Evolutionary conservation across 1,140 invertebrate genomes (phyloP).

Genomic region (Venustaconcha ellipsiformis): DNA sequence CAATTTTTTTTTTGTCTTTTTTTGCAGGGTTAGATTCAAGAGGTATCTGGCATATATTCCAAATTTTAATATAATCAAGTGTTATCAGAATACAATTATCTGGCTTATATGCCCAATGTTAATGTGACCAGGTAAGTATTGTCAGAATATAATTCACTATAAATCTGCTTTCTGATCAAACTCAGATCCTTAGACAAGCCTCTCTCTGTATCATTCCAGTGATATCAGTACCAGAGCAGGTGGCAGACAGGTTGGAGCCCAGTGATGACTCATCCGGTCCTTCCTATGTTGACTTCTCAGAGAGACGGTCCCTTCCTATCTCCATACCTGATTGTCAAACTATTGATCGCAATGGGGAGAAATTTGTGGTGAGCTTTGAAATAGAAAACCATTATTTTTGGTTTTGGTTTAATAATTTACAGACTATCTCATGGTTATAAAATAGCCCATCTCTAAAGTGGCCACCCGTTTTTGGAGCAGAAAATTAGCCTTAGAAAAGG

Average conservation of each 20-base stretch:
- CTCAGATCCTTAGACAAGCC: no score
- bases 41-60: no score
- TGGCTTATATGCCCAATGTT: no score
- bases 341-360: conserved; percentile 84
- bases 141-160: no score
- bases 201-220: conserved; percentile 42
- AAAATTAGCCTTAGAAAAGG: neutral
- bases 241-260: conserved; percentile 77
- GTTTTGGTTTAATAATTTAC: neutral
- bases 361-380: conserved; percentile 81
- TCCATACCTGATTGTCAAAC: conserved; percentile 96
- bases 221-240: conserved; percentile 65
- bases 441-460: neutral
- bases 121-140: no score
- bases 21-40: no score
- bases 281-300: conserved; percentile 96
- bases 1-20: no score
- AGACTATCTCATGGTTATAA: neutral
- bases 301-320: conserved; percentile 97
- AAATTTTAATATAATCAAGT: no score
- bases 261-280: conserved; percentile 89
- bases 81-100: no score
- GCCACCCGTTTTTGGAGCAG: neutral
- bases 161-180: no score
- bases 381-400: no score